Evolutionary conservation across 1,140 invertebrate genomes (phyloP).

Genomic region (Drosophila dunni): DNA sequence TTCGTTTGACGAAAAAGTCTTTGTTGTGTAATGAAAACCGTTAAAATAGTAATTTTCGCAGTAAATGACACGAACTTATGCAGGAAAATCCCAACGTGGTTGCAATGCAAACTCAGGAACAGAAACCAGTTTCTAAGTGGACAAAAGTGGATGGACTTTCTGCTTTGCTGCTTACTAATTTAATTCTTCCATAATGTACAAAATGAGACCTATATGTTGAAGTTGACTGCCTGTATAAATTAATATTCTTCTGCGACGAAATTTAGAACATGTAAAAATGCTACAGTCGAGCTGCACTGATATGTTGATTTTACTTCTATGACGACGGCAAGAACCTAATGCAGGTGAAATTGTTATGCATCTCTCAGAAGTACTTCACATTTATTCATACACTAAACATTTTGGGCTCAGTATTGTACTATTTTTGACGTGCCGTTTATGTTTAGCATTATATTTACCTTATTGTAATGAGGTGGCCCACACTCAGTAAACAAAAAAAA

Average conservation of each 20-base stretch:
- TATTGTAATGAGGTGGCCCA: constrained; percentile 26
- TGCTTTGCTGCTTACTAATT: constrained; percentile 22
- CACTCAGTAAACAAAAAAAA: constrained; percentile 15
- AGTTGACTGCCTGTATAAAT: constrained; percentile 63
- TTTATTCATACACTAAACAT: background rate
- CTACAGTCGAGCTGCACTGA: no score
- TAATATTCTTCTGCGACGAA: constrained; percentile 1
- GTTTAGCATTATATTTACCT: constrained; percentile 26
- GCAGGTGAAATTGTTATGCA: background rate
- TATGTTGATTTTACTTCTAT: no score
- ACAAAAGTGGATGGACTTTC: constrained; percentile 66
- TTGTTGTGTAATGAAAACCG: no score
- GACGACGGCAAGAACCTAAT: no score
- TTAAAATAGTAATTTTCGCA: no score
- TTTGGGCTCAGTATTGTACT: no score
- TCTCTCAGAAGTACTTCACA: background rate
- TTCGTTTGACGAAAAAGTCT: background rate
- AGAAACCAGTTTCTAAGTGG: constrained; percentile 62
- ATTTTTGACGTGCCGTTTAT: background rate
- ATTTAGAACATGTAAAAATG: background rate
- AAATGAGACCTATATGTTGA: constrained; percentile 63
- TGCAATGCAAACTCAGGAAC: constrained; percentile 27
- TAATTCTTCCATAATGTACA: constrained; percentile 50
- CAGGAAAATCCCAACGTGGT: no score
- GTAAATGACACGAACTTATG: background rate